These are phyloP conservation scores for Motacilla alba DNA, from an alignment of 2,113 vertebrate genomes.

Conservation along the genomic window DNA sequence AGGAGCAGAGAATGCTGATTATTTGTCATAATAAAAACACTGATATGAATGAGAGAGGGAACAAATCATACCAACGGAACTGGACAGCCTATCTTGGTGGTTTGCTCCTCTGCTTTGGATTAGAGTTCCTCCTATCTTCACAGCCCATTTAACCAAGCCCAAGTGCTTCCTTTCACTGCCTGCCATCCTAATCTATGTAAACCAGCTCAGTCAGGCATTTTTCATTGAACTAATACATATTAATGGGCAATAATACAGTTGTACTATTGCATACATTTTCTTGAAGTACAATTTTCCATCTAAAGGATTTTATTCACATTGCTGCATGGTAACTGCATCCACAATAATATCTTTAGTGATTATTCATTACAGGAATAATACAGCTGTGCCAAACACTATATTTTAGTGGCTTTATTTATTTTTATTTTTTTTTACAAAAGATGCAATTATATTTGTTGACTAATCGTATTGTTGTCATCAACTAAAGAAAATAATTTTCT, in stretches of 20 bases:
- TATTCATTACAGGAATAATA: constrained; percentile 68
- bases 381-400: constrained; percentile 11
- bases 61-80: neutral
- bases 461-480: constrained; percentile 35
- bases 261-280: constrained; percentile 66
- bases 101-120: neutral
- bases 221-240: constrained; percentile 71
- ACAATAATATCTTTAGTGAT: constrained; percentile 63
- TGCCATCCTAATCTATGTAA: constrained; percentile 64
- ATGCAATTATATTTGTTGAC: neutral
- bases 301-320: constrained; percentile 68
- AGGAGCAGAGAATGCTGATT: neutral
- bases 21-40: neutral
- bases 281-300: constrained; percentile 66
- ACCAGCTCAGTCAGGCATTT: constrained; percentile 57
- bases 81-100: neutral
- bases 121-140: constrained; percentile 6
- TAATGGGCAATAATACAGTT: constrained; percentile 68
- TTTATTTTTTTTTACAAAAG: neutral
- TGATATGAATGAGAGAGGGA: neutral
- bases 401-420: constrained; percentile 13
- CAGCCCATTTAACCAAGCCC: constrained; percentile 59
- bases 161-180: constrained; percentile 51
- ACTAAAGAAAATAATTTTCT: neutral
- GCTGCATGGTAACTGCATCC: constrained; percentile 54